Conservation (phyloP, 2,113 vertebrate species). For the Corythornis vintsioides region DNA sequence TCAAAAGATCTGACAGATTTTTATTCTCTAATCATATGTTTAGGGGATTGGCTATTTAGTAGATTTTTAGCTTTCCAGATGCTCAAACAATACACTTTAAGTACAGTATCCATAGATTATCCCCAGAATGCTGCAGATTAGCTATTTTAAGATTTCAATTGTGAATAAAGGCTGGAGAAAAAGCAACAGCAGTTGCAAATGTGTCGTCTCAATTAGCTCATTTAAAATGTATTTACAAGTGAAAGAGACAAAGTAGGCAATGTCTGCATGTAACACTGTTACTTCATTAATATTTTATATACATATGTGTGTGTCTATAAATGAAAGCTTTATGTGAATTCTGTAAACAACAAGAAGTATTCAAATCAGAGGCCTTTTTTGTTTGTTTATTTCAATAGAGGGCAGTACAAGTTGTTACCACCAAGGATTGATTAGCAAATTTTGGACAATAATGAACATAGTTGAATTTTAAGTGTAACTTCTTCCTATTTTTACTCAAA, state of each 20-base stretch:
- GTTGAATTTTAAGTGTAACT: constrained; percentile 34
- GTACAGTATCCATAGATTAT: constrained; percentile 74
- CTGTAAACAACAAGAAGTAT: constrained; percentile 58
- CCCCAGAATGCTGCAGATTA: constrained; percentile 73
- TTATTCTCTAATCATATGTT: constrained; percentile 85
- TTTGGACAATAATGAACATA: constrained; percentile 17
- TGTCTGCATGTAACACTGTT: constrained; percentile 72
- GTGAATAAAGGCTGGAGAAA: constrained; percentile 72
- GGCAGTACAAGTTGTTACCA: constrained; percentile 55
- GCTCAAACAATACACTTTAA: constrained; percentile 78
- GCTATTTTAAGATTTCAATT: constrained; percentile 80
- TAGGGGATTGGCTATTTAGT: constrained; percentile 73
- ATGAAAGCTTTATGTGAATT: constrained; percentile 74
- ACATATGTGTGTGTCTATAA: constrained; percentile 55
- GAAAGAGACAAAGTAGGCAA: constrained; percentile 73
- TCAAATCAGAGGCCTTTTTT: constrained; percentile 61
- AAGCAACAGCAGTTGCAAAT: constrained; percentile 74
- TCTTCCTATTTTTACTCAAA: constrained; percentile 20
- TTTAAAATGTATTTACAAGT: constrained; percentile 78
- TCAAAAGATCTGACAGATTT: constrained; percentile 73
- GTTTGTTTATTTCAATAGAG: constrained; percentile 71
- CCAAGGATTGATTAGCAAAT: constrained; percentile 37
- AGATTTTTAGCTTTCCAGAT: constrained; percentile 81
- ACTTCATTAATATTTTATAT: constrained; percentile 78
- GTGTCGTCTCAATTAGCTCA: constrained; percentile 74